Percentiles rank a stretch among this genome's conserved stretches.
Conservation (phyloP, 1,140 invertebrate species). For the Eupeodes corollae region DNA sequence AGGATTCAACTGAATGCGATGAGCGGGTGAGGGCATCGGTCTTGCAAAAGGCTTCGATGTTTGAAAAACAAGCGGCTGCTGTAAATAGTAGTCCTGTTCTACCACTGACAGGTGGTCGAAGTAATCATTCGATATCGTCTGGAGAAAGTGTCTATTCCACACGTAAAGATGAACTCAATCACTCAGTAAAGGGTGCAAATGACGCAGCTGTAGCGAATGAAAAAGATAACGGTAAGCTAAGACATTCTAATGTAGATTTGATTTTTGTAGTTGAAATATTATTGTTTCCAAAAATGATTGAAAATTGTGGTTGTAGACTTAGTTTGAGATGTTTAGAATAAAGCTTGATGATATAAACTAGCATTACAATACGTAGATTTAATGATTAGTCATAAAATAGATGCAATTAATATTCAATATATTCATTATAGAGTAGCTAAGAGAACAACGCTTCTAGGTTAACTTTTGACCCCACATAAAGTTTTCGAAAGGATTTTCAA, state of each 20-base stretch:
- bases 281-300: too few relatives aligned
- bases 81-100: constrained; percentile 6
- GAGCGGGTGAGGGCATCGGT: constrained; percentile 32
- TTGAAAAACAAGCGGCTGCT: constrained; percentile 31
- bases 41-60: constrained; percentile 35
- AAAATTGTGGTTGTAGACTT: too few relatives aligned
- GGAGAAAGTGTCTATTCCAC: constrained; percentile 1
- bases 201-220: neutral
- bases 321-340: neutral
- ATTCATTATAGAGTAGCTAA: too few relatives aligned
- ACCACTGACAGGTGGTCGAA: constrained; percentile 1
- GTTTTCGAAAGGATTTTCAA: too few relatives aligned
- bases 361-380: too few relatives aligned
- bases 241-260: neutral
- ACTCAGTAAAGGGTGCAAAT: constrained; percentile 1
- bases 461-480: too few relatives aligned
- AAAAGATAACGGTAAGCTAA: constrained; percentile 6
- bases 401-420: too few relatives aligned
- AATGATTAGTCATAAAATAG: too few relatives aligned
- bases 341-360: too few relatives aligned
- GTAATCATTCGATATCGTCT: neutral
- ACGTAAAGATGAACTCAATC: constrained; percentile 2
- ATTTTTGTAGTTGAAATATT: neutral
- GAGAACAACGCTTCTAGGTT: too few relatives aligned
- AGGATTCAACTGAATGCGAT: constrained; percentile 17